phyloP scores from a whole-genome alignment of 2,888 invertebrate genomes.

The Poecilobothrus nobilitatus region DNA sequence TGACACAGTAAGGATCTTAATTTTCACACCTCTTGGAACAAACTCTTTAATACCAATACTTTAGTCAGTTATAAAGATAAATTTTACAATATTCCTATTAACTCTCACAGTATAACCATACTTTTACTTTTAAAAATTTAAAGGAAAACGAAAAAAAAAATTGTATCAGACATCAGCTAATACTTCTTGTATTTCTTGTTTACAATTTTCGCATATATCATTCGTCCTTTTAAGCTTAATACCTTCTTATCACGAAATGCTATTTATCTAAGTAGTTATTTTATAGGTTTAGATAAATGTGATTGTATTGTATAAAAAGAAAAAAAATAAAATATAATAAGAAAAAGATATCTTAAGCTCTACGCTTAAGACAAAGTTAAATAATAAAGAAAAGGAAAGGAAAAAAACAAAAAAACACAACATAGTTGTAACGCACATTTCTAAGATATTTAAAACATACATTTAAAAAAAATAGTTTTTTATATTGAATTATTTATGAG shows the following conservation, averaged over 20 bases:
- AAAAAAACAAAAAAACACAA: neutral
- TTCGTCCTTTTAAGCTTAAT: constrained; percentile 2
- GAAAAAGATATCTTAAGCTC: neutral
- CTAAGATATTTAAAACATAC: no score
- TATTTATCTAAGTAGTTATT: constrained; percentile 4
- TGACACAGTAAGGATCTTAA: no score
- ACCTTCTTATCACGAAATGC: constrained; percentile 1
- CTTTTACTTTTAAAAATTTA: no score
- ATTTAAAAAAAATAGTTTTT: no score
- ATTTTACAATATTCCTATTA: no score
- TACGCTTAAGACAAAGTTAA: constrained; percentile 6
- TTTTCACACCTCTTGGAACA: no score
- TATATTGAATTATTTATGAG: no score
- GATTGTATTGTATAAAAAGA: neutral
- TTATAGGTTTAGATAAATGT: neutral
- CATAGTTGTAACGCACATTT: no score
- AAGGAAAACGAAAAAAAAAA: neutral
- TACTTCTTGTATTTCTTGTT: constrained; percentile 1
- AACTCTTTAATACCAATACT: no score
- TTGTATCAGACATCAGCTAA: neutral
- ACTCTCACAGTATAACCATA: no score
- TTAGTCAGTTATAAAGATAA: no score
- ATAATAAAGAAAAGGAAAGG: neutral
- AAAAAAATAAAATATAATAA: neutral
- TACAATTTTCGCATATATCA: constrained; percentile 6